Base-by-base conservation (phyloP, 2,888 invertebrate species). In the Neoascia interrupta region DNA sequence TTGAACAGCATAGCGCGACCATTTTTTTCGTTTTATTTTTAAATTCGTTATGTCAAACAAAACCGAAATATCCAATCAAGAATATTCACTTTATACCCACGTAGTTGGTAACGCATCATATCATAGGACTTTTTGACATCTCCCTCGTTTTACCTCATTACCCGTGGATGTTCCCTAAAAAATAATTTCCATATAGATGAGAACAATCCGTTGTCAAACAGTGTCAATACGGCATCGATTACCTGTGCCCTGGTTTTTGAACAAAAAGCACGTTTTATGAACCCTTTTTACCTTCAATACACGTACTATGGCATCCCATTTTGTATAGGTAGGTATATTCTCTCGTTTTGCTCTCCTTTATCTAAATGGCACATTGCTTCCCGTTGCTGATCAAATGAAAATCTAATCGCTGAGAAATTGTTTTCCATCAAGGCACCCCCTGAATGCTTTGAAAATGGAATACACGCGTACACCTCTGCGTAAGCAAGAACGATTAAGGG, bases 321-420 rank as follows among this genome's bases (percentile, higher is more conserved):
- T 51, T n/a, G 34, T n/a, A n/a, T n/a, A n/a, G n/a, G n/a, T n/a
- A n/a, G n/a, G n/a, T n/a, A n/a, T n/a, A n/a, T n/a, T n/a, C n/a
- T 21, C 36, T 31, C 31, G 19, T 39, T 39, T 23, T 19, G 4
- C 13, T 8, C 10, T 19, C 10, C 37, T 28, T 19, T 31, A 41
- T 13, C 58, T 16, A 58, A 58, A 19, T 37, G 11, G 41, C 13
- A 36, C 28, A 11, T 8, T 36, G 28, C 11, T 26, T 26, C 11
- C 51, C 41, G 8, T 18, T 36, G 2, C 15, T 53, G 56, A 76
- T 70, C 21, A 47, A 70, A 76, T 76, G 51, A 70, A 64, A 76
- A 60, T 70, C 70, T 76, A 53, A 76, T 70, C 64, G 41, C 69
- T 43, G n/a, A 60, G 69, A 58, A 58, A 70, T 70, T 64, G 53